phyloP scores from a whole-genome alignment of 2,797 vertebrate genomes.

The Selene dorsalis region DNA sequence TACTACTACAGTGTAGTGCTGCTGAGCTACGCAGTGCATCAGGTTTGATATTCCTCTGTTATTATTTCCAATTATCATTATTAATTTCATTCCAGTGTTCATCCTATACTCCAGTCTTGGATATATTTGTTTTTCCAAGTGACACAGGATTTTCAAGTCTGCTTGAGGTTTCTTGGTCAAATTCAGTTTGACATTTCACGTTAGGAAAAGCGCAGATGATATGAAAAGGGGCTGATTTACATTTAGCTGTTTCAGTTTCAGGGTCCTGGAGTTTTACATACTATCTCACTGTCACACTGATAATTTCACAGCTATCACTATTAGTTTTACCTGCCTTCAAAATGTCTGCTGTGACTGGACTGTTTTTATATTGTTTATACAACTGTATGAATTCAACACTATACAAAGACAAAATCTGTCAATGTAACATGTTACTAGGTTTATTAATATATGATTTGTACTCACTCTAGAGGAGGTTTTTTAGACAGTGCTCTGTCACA shows the following conservation, averaged over 20 bases:
- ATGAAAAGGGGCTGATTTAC: not conserved
- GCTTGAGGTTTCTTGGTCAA: not conserved
- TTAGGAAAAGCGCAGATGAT: not conserved
- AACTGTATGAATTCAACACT: not conserved
- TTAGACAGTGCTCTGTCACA: not conserved
- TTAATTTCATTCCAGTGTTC: not conserved
- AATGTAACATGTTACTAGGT: not conserved
- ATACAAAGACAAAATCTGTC: not conserved
- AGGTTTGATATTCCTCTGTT: slow-evolving; percentile 83
- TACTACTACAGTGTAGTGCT: slow-evolving; percentile 92
- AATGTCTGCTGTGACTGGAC: not conserved
- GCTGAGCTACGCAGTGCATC: slow-evolving; percentile 94
- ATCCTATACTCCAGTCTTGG: not conserved
- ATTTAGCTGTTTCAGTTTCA: too few relatives aligned
- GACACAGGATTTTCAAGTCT: not conserved
- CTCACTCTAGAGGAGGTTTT: not conserved
- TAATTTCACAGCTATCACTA: too few relatives aligned
- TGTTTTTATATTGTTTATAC: not conserved
- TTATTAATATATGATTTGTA: not conserved
- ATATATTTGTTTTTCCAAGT: not conserved
- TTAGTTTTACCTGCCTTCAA: not conserved
- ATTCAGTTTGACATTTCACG: not conserved
- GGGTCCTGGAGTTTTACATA: not conserved
- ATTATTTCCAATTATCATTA: not conserved
- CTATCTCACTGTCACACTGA: not conserved